These are phyloP conservation scores for Prunella strophiata DNA, from an alignment of 2,797 vertebrate genomes.

Conservation along the genomic window DNA sequence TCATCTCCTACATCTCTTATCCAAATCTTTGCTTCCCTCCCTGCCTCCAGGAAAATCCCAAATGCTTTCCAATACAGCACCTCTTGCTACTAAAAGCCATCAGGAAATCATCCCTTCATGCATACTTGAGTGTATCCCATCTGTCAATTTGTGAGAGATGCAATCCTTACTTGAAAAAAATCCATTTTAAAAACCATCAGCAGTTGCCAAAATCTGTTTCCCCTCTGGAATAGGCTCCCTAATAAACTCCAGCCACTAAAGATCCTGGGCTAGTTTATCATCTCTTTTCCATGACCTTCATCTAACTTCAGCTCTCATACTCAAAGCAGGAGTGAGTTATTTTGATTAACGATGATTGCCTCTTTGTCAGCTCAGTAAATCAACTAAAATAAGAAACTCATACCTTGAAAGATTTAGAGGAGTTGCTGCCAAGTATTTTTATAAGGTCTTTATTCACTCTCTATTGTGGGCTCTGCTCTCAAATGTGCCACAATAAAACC, in stretches of 20 bases:
- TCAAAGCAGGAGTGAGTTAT: conserved; percentile 54
- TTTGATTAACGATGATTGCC: conserved; percentile 72
- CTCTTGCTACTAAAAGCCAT: not conserved
- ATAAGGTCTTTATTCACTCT: conserved; percentile 45
- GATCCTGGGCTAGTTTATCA: conserved; percentile 19
- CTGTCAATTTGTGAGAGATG: not conserved
- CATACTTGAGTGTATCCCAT: not conserved
- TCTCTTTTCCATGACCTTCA: conserved; percentile 66
- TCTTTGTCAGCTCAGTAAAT: conserved; percentile 63
- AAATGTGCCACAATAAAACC: conserved; percentile 8
- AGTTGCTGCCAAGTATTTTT: conserved; percentile 50
- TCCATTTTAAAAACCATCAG: not conserved
- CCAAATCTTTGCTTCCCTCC: not conserved
- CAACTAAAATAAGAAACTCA: conserved; percentile 69
- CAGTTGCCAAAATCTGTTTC: conserved; percentile 7
- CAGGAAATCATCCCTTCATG: not conserved
- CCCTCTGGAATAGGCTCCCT: not conserved
- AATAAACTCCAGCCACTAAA: conserved; percentile 14
- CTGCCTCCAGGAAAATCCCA: conserved; percentile 11
- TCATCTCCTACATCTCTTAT: not conserved
- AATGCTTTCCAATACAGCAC: not conserved
- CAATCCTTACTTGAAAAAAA: not conserved
- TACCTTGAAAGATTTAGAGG: conserved; percentile 65
- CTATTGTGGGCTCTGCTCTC: not conserved
- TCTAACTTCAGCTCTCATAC: conserved; percentile 52